These are phyloP conservation scores for Calliopum simillimum DNA, from an alignment of 2,888 invertebrate genomes.

Conservation along the genomic window DNA sequence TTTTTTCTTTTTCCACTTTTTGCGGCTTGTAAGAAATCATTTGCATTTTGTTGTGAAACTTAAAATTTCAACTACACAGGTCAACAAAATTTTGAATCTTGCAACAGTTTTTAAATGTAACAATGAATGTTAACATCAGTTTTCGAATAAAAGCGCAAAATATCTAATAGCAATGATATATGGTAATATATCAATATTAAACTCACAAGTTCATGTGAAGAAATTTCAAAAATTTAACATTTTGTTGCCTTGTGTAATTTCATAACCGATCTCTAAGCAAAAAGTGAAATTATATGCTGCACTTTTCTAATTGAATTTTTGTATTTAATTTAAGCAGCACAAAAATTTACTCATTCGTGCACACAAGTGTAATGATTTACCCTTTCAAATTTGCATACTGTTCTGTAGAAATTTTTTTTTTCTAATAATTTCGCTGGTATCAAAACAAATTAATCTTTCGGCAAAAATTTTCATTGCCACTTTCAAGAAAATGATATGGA, in stretches of 20 bases:
- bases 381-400: not conserved
- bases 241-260: no score
- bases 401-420: not conserved
- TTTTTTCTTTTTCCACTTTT: not conserved
- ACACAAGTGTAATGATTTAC: not conserved
- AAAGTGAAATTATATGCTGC: not conserved
- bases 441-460: constrained; percentile 22
- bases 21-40: constrained; percentile 10
- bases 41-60: constrained; percentile 22
- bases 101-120: no score
- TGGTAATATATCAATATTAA: no score
- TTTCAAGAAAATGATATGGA: not conserved
- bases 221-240: no score
- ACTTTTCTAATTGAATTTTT: constrained; percentile 16
- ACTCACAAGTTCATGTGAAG: no score
- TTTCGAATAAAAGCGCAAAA: no score
- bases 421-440: constrained; percentile 7
- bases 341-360: not conserved
- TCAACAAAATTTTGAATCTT: not conserved
- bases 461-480: constrained; percentile 6
- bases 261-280: no score
- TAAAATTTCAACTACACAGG: not conserved
- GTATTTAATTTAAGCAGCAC: constrained; percentile 6
- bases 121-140: no score
- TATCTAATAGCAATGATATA: no score